These are phyloP conservation scores for Drosophila merina DNA, from an alignment of 2,888 invertebrate genomes.

Conservation along the genomic window DNA sequence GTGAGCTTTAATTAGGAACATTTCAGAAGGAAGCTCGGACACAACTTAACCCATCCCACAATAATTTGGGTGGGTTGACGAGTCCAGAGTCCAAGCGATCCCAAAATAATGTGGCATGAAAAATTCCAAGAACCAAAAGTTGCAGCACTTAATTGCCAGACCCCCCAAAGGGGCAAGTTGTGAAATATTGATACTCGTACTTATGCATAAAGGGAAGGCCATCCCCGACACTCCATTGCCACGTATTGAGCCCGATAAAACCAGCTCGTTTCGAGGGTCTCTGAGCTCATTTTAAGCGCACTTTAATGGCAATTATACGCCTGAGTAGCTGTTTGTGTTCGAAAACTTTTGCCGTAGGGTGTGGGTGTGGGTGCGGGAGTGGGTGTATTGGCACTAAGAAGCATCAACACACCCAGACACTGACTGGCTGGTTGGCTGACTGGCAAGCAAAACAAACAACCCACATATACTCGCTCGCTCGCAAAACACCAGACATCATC, in stretches of 20 bases:
- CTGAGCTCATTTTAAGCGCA: constrained; percentile 53
- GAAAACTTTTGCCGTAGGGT: constrained; percentile 47
- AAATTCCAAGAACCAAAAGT: constrained; percentile 26
- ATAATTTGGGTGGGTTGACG: constrained; percentile 23
- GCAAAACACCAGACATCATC: constrained; percentile 25
- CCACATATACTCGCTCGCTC: constrained; percentile 19
- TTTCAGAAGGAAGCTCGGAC: constrained; percentile 17
- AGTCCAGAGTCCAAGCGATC: neutral
- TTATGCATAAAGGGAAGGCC: constrained; percentile 25
- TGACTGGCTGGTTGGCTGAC: constrained; percentile 13
- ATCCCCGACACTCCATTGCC: constrained; percentile 27
- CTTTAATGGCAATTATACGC: constrained; percentile 75
- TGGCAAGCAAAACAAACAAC: constrained; percentile 32
- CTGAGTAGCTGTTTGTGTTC: constrained; percentile 55
- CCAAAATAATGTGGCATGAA: constrained; percentile 35
- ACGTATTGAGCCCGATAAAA: constrained; percentile 43
- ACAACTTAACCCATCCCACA: constrained; percentile 1
- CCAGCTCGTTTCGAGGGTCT: constrained; percentile 39
- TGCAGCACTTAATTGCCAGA: constrained; percentile 40
- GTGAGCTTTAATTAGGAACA: constrained; percentile 32
- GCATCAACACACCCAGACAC: constrained; percentile 33
- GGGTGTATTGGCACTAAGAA: constrained; percentile 12
- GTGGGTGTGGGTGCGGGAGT: constrained; percentile 3
- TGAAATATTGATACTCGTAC: constrained; percentile 49
- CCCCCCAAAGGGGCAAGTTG: constrained; percentile 21